Evolutionary conservation across 1,140 invertebrate species (phyloP), one percentile per base, ranked within the genome.

Genomic region (Nautilus pompilius): DNA sequence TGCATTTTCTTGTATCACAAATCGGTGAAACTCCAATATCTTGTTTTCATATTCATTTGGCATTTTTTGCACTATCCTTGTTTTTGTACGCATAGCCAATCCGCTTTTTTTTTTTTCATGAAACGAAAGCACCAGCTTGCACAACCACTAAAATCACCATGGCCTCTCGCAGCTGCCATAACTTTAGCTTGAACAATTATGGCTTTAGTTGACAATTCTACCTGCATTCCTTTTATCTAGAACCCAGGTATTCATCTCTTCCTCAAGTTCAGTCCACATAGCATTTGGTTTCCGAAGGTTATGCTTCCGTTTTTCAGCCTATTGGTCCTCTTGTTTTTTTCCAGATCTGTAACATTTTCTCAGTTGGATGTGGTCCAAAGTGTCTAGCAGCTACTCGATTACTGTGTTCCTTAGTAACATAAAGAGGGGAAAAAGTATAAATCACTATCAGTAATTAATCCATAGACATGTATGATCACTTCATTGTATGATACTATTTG

Each of bases 11-110:
- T 63, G 48, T n/a, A 57, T 57, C 0, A 67, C 46, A 46, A 72
- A 69, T 33, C 58, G 46, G 4, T 66, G 59, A 48, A 66, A 69
- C 2, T 4, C 56, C 10, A 53, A 58, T 0, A 64, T 45, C 57
- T 72, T 68, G 2, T 10, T 22, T 0, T 68, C 60, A 3, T 66
- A 22, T 22, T 68, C 66, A 2, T 15, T 46, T 26, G 63, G 63
- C 5, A 71, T 24, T 48, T 71, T 68, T 45, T 71, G 69, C 0
- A 67, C 60, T 24, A 68, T 68, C 29, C 69, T 68, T 1, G 67
- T 71, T 5, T 46, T 17, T 33, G 66, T 63, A 10, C 67, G 32
- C n/a, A 71, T 29, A 1, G 33, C n/a, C 0, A 71, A 28, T 4
- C 56, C 59, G 48, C 66, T n/a, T n/a, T n/a, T n/a, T n/a, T n/a